Evolutionary conservation across 2,113 vertebrate genomes (phyloP).

Genomic region (Aix galericulata): DNA sequence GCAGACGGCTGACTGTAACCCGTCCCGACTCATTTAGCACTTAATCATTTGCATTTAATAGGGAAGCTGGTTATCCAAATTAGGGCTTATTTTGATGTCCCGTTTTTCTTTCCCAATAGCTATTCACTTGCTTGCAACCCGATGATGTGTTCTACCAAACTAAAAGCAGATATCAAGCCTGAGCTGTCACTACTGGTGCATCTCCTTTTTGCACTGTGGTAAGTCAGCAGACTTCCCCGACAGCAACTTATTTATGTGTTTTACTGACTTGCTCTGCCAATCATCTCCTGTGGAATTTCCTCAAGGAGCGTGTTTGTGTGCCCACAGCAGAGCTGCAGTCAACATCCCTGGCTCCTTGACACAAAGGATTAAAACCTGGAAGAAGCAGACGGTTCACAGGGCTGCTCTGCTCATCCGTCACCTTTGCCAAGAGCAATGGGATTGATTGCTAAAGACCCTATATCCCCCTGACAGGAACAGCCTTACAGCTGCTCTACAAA

Average conservation of each 20-base stretch:
- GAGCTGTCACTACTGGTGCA: neutral
- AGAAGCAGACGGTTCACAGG: neutral
- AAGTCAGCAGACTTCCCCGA: neutral
- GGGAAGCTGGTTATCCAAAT: neutral
- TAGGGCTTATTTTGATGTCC: neutral
- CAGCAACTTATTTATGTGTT: neutral
- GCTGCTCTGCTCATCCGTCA: neutral
- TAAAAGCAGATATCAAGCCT: neutral
- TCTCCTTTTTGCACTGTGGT: neutral
- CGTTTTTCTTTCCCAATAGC: neutral
- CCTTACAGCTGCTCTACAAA: neutral
- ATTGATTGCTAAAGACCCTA: rapidly evolving
- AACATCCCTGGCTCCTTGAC: neutral
- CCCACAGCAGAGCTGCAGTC: neutral
- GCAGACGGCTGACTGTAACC: neutral
- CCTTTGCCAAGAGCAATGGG: neutral
- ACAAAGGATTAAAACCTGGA: neutral
- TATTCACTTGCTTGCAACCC: neutral
- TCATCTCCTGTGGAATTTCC: neutral
- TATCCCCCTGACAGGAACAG: neutral
- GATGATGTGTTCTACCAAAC: neutral
- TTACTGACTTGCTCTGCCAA: neutral
- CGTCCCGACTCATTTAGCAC: slow-evolving; percentile 5
- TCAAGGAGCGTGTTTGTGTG: neutral
- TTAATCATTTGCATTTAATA: slow-evolving; percentile 13